Evolutionary conservation across 2,797 vertebrate species (phyloP).

Genomic region (Setipinna tenuifilis): DNA sequence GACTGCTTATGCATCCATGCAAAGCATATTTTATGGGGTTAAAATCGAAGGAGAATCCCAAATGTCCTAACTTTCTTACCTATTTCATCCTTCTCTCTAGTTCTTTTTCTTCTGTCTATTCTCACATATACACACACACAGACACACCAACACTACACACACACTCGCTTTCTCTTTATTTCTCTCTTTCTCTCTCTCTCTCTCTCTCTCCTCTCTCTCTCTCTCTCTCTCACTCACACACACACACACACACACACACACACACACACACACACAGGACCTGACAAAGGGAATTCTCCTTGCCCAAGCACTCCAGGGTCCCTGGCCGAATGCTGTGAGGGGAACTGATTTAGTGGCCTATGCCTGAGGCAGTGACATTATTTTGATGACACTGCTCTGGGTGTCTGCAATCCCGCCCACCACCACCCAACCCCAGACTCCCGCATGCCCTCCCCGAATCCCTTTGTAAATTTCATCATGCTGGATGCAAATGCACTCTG

Average conservation of each 20-base stretch:
- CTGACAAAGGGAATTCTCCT: background rate
- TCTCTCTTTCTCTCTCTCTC: too few relatives aligned
- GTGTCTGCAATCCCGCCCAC: background rate
- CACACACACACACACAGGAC: background rate
- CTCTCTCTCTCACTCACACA: background rate
- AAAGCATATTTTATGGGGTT: background rate
- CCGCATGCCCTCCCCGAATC: background rate
- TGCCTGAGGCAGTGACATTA: background rate
- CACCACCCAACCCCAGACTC: too few relatives aligned
- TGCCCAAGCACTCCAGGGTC: background rate
- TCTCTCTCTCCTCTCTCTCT: background rate
- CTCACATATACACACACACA: background rate
- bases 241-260: background rate
- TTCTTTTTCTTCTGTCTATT: too few relatives aligned
- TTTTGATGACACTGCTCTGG: conserved; percentile 15
- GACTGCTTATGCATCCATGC: background rate
- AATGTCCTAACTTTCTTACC: background rate
- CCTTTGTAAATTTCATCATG: background rate
- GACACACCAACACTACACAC: background rate
- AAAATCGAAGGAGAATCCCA: background rate
- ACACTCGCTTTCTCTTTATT: background rate
- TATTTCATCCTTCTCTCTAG: background rate
- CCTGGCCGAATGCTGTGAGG: background rate
- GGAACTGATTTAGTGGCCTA: background rate
- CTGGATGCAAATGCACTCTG: background rate